A percentile compares a stretch with the other conserved stretches of the same genome.
phyloP scores from a whole-genome alignment of 2,113 vertebrate genomes.

The Arizona elegans region DNA sequence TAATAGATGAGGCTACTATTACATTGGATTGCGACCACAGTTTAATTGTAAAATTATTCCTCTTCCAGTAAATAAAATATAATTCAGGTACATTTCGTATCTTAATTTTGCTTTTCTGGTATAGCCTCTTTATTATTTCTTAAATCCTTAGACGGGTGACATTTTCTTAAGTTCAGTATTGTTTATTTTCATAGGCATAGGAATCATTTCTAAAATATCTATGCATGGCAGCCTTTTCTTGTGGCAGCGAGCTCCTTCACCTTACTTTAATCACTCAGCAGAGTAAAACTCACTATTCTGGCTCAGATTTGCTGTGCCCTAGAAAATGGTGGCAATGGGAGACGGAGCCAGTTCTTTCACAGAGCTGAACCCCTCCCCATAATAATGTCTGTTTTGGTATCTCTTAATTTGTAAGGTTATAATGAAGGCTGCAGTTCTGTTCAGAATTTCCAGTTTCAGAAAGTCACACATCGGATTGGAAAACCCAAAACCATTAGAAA shows the following conservation, averaged over 20 bases:
- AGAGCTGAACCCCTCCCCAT: conserved; percentile 49
- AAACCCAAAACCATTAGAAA: conserved; percentile 54
- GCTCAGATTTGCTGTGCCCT: not conserved
- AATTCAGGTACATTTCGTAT: conserved; percentile 33
- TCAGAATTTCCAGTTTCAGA: conserved; percentile 67
- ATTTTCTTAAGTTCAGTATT: not conserved
- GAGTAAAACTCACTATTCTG: not conserved
- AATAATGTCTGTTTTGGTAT: conserved; percentile 63
- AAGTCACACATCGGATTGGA: conserved; percentile 48
- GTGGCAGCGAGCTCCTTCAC: not conserved
- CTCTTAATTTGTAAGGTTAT: conserved; percentile 59
- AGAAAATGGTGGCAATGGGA: not conserved
- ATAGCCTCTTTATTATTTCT: conserved; percentile 16
- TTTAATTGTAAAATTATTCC: conserved; percentile 48
- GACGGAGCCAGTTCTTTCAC: conserved; percentile 23
- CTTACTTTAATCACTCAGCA: not conserved
- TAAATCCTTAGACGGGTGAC: not conserved
- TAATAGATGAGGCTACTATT: conserved; percentile 49
- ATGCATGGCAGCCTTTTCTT: not conserved
- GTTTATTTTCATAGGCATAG: not conserved
- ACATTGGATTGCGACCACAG: conserved; percentile 56
- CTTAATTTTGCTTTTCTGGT: conserved; percentile 55
- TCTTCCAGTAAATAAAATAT: conserved; percentile 47
- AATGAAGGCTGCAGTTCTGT: conserved; percentile 56
- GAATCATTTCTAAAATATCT: not conserved